Base-by-base conservation (phyloP, 2,113 vertebrate species). In the Xenopus borealis region DNA sequence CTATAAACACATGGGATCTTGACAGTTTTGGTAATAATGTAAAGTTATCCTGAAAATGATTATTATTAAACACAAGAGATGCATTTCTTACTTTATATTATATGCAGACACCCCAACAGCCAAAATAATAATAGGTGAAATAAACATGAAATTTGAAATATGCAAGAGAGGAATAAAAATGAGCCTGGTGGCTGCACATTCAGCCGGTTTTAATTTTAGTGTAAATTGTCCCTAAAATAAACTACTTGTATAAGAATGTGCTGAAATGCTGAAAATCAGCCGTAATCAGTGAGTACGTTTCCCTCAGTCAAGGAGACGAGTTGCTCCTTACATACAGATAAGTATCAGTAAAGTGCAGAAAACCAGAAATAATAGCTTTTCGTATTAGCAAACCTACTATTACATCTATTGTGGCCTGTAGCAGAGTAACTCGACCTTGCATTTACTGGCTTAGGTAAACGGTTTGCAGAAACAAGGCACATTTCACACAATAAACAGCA, bases 271-370 rank as follows among this genome's bases (percentile, higher is more conserved):
- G 33, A 40, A 78, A 78, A 68, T 81, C 79, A 80, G 72, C 58
- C 47, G 10, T 20, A 76, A 80, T 80, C 66, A 80, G 1, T 71
- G 69, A 79, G 55, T 23, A 59, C 52, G 33, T 53, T 79, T 47
- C 75, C 78, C 69, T 30, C 61, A 68, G 27, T 40, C 52, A 76
- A 53, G 33, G 57, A 78, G 55, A 80, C 18, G 66, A 44, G 30
- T 59, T 78, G 72, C n/a, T 45, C 62, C 65, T 45, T 66, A 73
- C 72, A 73, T 73, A 73, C 72, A 73, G 62, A 73, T 57, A 57
- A 73, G 50, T 44, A 57, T 52, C 23, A 16, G 61, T 10, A 19
- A 55, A 66, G n/a, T 18, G 63, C n/a, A 46, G 63, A 66, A 66
- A 66, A 64, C 33, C 17, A 66, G 63, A 17, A 45, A 65, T 45